phyloP scores from a whole-genome alignment of 2,888 invertebrate genomes.

The Salticus scenicus region DNA sequence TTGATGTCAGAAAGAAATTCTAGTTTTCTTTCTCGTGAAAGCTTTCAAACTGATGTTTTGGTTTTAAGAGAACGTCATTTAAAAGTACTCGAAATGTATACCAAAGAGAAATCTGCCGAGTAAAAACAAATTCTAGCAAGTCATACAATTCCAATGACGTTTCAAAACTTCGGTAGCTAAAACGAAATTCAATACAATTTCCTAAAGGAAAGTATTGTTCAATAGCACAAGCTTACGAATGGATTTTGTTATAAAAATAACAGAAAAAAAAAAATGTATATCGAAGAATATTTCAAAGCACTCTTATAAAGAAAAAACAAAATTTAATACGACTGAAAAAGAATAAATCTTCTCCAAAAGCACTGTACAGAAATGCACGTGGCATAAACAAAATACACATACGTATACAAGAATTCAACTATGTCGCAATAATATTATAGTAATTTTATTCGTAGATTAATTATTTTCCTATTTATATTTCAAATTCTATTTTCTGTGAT shows the following conservation, averaged over 20 bases:
- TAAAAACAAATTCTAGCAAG: constrained; percentile 50
- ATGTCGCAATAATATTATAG: no score
- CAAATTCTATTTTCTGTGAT: no score
- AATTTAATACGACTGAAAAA: constrained; percentile 14
- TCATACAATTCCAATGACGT: constrained; percentile 61
- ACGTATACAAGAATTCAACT: no score
- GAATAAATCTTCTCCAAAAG: neutral
- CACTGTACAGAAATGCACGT: no score
- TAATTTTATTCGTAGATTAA: no score
- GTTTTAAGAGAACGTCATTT: constrained; percentile 24
- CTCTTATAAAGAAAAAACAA: constrained; percentile 50
- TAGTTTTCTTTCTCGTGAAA: neutral
- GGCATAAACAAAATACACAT: no score
- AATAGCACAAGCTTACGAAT: constrained; percentile 42
- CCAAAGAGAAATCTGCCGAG: constrained; percentile 19
- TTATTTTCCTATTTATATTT: no score
- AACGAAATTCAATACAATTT: constrained; percentile 69
- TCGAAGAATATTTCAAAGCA: constrained; percentile 55
- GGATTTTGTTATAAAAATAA: constrained; percentile 35
- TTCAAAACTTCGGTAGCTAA: constrained; percentile 51
- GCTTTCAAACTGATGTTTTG: constrained; percentile 18
- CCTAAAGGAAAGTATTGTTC: constrained; percentile 49
- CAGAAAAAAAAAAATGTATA: constrained; percentile 23
- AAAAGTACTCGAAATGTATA: constrained; percentile 41
- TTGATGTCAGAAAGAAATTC: constrained; percentile 17